A percentile compares a stretch with the other conserved stretches of the same genome.
These are phyloP conservation scores for Sternotherus odoratus DNA, from an alignment of 2,797 vertebrate genomes.

Conservation along the genomic window DNA sequence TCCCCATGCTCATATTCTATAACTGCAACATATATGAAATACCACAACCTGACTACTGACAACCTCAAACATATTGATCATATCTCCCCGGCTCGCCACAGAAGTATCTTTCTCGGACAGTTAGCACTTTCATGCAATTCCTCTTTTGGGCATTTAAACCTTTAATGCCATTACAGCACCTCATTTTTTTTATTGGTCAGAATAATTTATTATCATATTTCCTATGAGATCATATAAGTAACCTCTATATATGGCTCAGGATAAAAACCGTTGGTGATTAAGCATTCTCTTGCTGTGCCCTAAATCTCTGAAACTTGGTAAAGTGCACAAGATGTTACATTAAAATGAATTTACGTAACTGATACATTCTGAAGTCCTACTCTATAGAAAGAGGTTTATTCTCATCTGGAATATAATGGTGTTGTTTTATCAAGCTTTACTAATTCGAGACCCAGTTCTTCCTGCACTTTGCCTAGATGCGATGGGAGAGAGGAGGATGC, in stretches of 20 bases:
- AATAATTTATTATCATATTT: neutral
- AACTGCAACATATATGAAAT: neutral
- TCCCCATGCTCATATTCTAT: fast-evolving
- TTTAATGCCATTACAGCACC: neutral
- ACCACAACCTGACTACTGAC: neutral
- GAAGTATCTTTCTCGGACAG: neutral
- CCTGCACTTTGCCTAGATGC: no score
- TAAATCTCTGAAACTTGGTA: neutral
- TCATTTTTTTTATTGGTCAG: neutral
- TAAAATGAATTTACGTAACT: no score
- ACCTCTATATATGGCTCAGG: neutral
- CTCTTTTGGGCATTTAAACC: neutral
- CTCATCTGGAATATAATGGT: no score
- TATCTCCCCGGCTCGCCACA: neutral
- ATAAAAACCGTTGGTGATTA: neutral
- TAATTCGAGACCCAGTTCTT: no score
- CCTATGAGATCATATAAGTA: neutral
- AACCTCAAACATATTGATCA: neutral
- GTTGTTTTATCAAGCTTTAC: no score
- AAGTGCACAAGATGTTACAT: no score
- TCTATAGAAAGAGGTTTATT: no score
- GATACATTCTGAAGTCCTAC: no score
- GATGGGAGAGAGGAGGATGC: neutral
- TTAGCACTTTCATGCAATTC: neutral
- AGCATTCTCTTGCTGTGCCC: neutral